Base-by-base conservation (phyloP, 1,140 invertebrate genomes). In the Thereuonema tuberculata region DNA sequence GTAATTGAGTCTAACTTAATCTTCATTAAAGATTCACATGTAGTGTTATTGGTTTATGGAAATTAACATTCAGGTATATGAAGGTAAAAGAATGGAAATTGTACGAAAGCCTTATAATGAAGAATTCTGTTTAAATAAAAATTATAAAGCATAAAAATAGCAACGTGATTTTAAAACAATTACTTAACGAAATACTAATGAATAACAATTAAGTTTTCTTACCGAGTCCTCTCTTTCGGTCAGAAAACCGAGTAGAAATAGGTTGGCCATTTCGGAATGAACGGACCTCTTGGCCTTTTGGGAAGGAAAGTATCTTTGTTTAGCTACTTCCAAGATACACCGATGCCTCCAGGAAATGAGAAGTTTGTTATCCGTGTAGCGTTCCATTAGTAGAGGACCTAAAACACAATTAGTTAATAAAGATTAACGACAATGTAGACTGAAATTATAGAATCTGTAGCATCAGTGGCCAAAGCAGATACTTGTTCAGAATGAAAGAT, bases 261-360 rank as follows among this genome's bases (percentile, higher is more conserved):
- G 66, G 26, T 49, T 60, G 12, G 66, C 68, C 5, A 69, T 56
- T 43, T 69, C 66, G 2, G 52, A 24, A 58, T 69, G 67, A 23
- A 59, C 63, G 1, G 54, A 17, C 12, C 48, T 5, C 21, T 50
- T 63, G 0, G 64, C 46, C 28, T 64, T 46, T n/a, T 20, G 28
- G 17, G 62, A 55, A 3, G 59, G 28, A 5, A 69, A 59, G 43
- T 68, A 69, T 2, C 66, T 2, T 21, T 48, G 15, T 17, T 24
- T 29, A 14, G 20, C 27, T 20, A 60, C 27, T 14, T 60, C 27
- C 15, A 26, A 14, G 55, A 54, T 20, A 2, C 49, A 64, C 53
- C 64, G 63, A 69, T 9, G 65, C 56, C 31, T 68, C 68, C 57
- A 69, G 28, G 62, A 67, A 67, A 23, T 66, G 54, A 37, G 65